phyloP scores from a whole-genome alignment of 2,113 vertebrate genomes.

The Hiodon alosoides region DNA sequence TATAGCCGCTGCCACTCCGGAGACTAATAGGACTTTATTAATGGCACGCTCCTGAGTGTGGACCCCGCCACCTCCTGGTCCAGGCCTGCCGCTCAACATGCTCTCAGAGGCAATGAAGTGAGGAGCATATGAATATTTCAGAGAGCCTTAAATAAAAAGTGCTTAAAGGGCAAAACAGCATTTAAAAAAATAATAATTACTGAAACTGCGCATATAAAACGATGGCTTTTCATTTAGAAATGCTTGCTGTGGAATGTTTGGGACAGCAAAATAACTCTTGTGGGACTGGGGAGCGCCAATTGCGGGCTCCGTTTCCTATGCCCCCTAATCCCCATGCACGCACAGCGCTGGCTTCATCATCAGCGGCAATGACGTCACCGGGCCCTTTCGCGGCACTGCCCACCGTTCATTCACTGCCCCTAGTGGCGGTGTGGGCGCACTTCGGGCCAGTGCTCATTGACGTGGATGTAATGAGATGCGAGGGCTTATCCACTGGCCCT shows the following conservation, averaged over 20 bases:
- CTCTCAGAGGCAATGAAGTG: not conserved
- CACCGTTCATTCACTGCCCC: conserved; percentile 34
- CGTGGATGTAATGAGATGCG: conserved; percentile 50
- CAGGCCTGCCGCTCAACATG: not conserved
- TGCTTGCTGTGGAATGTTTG: no score
- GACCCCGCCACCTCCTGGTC: not conserved
- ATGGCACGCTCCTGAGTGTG: not conserved
- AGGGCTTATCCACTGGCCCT: conserved; percentile 52
- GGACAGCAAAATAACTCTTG: no score
- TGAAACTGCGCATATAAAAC: no score
- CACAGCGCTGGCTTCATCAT: no score
- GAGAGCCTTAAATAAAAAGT: not conserved
- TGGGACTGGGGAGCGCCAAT: no score
- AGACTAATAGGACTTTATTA: not conserved
- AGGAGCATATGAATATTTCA: not conserved
- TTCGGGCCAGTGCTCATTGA: conserved; percentile 32
- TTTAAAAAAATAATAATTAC: no score
- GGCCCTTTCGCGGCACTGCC: conserved; percentile 25
- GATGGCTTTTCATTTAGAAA: no score
- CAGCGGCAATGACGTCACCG: no score
- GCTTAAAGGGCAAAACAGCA: not conserved
- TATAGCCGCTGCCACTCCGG: not conserved
- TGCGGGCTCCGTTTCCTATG: no score
- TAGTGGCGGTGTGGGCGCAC: conserved; percentile 29
- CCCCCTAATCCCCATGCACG: no score